Evolutionary conservation across 2,888 invertebrate genomes (phyloP).

Genomic region (Philhelius pedissequus): DNA sequence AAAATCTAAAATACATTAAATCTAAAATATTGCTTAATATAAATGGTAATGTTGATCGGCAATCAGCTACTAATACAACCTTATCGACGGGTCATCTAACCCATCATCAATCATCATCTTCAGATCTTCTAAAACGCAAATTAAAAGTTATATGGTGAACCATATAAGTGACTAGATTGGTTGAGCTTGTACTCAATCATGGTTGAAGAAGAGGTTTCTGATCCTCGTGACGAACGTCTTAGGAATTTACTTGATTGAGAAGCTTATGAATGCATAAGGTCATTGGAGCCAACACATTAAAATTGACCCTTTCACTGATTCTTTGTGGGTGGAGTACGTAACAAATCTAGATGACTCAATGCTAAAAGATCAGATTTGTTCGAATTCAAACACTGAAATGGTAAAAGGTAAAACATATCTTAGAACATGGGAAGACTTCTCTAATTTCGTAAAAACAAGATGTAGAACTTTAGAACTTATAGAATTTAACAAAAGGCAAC

Average conservation of each 20-base stretch:
- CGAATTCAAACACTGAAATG: not conserved
- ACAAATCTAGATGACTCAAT: not conserved
- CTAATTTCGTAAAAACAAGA: too few relatives aligned
- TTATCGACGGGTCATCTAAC: not conserved
- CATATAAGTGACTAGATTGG: not conserved
- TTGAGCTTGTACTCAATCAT: not conserved
- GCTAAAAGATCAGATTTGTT: not conserved
- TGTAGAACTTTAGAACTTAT: conserved; percentile 5
- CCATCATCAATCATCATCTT: too few relatives aligned
- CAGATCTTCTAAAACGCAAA: not conserved
- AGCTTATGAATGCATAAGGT: not conserved
- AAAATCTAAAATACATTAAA: not conserved
- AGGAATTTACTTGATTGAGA: not conserved
- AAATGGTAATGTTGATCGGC: not conserved
- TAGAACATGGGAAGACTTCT: not conserved
- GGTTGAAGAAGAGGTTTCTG: not conserved
- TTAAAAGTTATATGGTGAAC: not conserved
- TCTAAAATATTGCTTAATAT: not conserved
- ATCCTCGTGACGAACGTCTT: too few relatives aligned
- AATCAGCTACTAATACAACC: too few relatives aligned
- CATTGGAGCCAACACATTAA: not conserved
- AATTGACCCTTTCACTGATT: not conserved
- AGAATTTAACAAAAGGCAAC: too few relatives aligned
- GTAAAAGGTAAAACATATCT: not conserved
- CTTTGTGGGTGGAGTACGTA: not conserved